A percentile compares a stretch with the other conserved stretches of the same genome.
These are phyloP conservation scores for Embidobia sp. DNA, from an alignment of 2,888 invertebrate species.

Conservation along the genomic window DNA sequence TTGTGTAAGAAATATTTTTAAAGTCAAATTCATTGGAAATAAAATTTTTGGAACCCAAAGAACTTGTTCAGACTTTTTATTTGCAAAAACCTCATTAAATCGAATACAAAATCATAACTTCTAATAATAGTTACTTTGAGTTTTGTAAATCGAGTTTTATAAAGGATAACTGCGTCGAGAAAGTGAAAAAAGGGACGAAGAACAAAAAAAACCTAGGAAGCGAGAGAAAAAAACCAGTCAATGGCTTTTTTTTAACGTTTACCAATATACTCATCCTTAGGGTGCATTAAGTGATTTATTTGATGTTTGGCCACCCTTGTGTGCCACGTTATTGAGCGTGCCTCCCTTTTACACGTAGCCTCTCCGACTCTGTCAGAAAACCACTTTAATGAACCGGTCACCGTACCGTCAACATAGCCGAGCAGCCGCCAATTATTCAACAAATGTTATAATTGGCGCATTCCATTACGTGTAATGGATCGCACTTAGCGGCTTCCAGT, in stretches of 20 bases:
- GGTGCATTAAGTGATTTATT: constrained; percentile 78
- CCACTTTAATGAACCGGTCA: constrained; percentile 60
- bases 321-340: constrained; percentile 67
- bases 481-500: constrained; percentile 80
- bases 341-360: constrained; percentile 26
- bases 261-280: constrained; percentile 70
- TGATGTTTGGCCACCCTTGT: constrained; percentile 73
- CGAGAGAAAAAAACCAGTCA: constrained; percentile 12
- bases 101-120: too few relatives aligned
- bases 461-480: constrained; percentile 81
- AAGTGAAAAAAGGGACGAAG: too few relatives aligned
- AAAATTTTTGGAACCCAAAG: too few relatives aligned
- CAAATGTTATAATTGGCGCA: constrained; percentile 81
- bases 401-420: constrained; percentile 66
- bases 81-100: too few relatives aligned
- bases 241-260: constrained; percentile 76
- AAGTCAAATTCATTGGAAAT: too few relatives aligned
- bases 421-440: constrained; percentile 79
- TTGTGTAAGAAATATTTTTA: too few relatives aligned
- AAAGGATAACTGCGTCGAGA: too few relatives aligned
- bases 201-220: too few relatives aligned
- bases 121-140: too few relatives aligned
- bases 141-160: too few relatives aligned
- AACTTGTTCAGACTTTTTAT: too few relatives aligned
- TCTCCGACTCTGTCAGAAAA: constrained; percentile 37